Evolutionary conservation across 2,888 invertebrate species (phyloP).

Genomic region (Lamproptera curius): DNA sequence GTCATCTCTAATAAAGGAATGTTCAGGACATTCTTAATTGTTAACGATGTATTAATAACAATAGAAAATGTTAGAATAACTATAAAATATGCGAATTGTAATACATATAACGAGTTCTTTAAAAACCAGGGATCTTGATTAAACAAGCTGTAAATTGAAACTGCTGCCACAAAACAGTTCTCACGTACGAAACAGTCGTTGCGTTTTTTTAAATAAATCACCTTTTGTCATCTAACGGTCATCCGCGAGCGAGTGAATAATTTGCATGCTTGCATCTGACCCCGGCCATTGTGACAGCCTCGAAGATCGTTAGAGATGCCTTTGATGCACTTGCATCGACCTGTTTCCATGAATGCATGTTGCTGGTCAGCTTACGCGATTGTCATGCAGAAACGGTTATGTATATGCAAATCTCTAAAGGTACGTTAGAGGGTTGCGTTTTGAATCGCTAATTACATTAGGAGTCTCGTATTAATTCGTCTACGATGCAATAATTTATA

Average conservation of each 20-base stretch:
- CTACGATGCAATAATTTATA: too few relatives aligned
- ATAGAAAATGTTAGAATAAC: too few relatives aligned
- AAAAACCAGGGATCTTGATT: too few relatives aligned
- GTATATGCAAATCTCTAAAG: slow-evolving; percentile 56
- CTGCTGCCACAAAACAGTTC: not conserved
- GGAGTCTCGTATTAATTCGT: too few relatives aligned
- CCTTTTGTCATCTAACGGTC: slow-evolving; percentile 39
- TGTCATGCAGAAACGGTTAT: slow-evolving; percentile 64
- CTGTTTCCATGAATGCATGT: slow-evolving; percentile 53
- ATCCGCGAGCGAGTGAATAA: slow-evolving; percentile 32
- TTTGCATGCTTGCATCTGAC: slow-evolving; percentile 53
- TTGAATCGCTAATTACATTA: slow-evolving; percentile 33
- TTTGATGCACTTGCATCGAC: slow-evolving; percentile 63
- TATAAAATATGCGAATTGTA: not conserved
- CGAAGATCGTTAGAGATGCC: slow-evolving; percentile 48
- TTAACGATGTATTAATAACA: too few relatives aligned
- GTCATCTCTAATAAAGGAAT: too few relatives aligned
- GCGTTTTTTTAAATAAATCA: slow-evolving; percentile 3
- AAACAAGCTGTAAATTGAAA: not conserved
- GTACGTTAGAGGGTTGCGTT: too few relatives aligned
- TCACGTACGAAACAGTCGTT: slow-evolving; percentile 1
- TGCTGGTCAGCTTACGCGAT: slow-evolving; percentile 35
- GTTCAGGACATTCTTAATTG: too few relatives aligned
- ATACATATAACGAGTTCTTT: not conserved
- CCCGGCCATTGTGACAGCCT: slow-evolving; percentile 32